Evolutionary conservation across 2,888 invertebrate species (phyloP).

Genomic region (Flexamia atlantica): DNA sequence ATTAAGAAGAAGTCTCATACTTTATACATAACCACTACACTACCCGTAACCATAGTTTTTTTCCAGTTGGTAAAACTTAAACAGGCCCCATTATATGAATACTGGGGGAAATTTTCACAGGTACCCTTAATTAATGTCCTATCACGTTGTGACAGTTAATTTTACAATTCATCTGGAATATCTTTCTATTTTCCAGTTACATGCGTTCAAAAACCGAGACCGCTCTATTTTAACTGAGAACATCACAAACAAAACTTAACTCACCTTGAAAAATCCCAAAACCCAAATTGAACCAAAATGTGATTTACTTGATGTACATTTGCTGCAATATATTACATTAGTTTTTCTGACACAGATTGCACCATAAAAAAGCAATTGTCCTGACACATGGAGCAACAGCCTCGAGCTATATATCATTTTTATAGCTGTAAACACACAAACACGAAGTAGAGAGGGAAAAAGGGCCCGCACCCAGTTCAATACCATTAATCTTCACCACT

Average conservation of each 20-base stretch:
- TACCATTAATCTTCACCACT: constrained; percentile 5
- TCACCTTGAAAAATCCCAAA: background rate
- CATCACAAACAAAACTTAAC: background rate
- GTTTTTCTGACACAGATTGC: constrained; percentile 31
- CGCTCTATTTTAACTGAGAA: too few relatives aligned
- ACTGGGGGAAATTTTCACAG: too few relatives aligned
- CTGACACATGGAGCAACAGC: constrained; percentile 38
- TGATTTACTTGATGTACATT: constrained; percentile 4
- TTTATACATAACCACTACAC: too few relatives aligned
- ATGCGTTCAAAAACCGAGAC: too few relatives aligned
- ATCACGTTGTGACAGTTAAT: too few relatives aligned
- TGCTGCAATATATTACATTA: constrained; percentile 25
- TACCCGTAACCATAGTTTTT: too few relatives aligned
- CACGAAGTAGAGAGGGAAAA: background rate
- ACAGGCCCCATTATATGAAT: too few relatives aligned
- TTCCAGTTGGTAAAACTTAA: too few relatives aligned
- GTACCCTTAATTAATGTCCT: too few relatives aligned
- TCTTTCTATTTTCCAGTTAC: too few relatives aligned
- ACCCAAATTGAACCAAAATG: background rate
- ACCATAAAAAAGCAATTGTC: constrained; percentile 40
- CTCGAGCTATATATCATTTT: constrained; percentile 14
- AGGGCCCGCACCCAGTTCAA: background rate
- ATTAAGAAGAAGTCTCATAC: too few relatives aligned
- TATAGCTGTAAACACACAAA: constrained; percentile 40
- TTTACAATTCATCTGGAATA: too few relatives aligned